Evolutionary conservation across 2,888 invertebrate genomes (phyloP).

Genomic region (Drosophila nigricruria): DNA sequence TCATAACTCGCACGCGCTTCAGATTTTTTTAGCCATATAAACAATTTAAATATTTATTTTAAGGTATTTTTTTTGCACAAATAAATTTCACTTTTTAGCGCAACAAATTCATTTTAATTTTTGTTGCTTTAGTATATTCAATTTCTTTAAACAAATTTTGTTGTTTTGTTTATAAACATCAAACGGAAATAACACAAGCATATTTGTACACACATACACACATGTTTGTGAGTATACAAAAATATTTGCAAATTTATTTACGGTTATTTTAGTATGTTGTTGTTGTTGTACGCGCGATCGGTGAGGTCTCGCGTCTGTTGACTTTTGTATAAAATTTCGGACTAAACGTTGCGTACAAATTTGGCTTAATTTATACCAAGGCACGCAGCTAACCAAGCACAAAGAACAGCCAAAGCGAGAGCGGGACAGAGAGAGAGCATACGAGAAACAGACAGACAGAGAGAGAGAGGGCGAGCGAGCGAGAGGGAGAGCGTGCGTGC

Average conservation of each 20-base stretch:
- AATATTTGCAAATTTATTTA: constrained; percentile 48
- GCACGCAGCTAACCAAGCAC: constrained; percentile 54
- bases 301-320: constrained; percentile 45
- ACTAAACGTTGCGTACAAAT: constrained; percentile 79
- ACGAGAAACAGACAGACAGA: neutral
- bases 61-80: constrained; percentile 22
- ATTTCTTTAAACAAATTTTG: constrained; percentile 21
- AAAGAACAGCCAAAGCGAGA: constrained; percentile 22
- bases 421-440: constrained; percentile 7
- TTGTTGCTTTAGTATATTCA: constrained; percentile 5
- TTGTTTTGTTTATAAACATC: constrained; percentile 36
- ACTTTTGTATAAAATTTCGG: constrained; percentile 56
- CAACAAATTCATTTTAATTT: neutral
- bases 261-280: constrained; percentile 28
- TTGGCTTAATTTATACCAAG: constrained; percentile 81
- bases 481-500: constrained; percentile 9
- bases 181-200: constrained; percentile 38
- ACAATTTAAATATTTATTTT: constrained; percentile 24
- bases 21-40: neutral
- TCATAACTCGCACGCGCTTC: constrained; percentile 21
- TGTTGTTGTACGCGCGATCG: constrained; percentile 55
- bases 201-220: neutral
- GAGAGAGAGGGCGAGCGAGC: neutral
- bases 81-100: constrained; percentile 24
- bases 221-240: neutral